Base-by-base conservation (phyloP, 2,113 vertebrate species). In the Orcinus orca region DNA sequence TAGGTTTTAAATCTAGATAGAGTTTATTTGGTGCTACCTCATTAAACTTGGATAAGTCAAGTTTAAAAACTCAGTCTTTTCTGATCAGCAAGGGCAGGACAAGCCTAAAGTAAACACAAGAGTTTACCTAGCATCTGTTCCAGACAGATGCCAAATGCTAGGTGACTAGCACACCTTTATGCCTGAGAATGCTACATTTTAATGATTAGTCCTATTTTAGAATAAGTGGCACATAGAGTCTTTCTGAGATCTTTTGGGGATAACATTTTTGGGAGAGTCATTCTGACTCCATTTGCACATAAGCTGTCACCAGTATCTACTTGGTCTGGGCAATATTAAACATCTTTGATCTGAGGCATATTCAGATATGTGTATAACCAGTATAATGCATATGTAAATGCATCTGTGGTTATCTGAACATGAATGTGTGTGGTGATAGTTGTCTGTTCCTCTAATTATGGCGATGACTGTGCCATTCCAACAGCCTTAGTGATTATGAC, bases 1-100 rank as follows among this genome's bases (percentile, higher is more conserved):
- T 95, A 90, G 36, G 21, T 96, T 93, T 96, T 90, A 97, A 96
- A 96, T 96, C 33, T 95, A 77, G 33, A 26, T 93, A 93, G 83
- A 73, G 23, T 93, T 95, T 93, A 80, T 68, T 93, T 96, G 53
- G 31, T 73, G 58, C 29, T 93, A 96, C 11, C 33, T 96, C 63
- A 83, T 92, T 96, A 95, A 93, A 93, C 60, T 68, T 77, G 68
- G 29, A 76, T 94, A 96, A 97, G 74, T 83, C 70, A 96, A 79
- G 20, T 93, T 92, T 88, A 41, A 95, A 97, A 96, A 81, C 47
- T 38, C 86, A 96, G 4, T 50, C 25, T 95, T 96, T 96, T 80
- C 58, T 82, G 50, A 73, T 80, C 41, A 92, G 31, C 38, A 87
- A 96, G 73, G 77, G 17, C 31, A 96, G 18, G 62, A 80, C 88